phyloP scores from a whole-genome alignment of 2,888 invertebrate genomes.

The Caenorhabditis japonica region DNA sequence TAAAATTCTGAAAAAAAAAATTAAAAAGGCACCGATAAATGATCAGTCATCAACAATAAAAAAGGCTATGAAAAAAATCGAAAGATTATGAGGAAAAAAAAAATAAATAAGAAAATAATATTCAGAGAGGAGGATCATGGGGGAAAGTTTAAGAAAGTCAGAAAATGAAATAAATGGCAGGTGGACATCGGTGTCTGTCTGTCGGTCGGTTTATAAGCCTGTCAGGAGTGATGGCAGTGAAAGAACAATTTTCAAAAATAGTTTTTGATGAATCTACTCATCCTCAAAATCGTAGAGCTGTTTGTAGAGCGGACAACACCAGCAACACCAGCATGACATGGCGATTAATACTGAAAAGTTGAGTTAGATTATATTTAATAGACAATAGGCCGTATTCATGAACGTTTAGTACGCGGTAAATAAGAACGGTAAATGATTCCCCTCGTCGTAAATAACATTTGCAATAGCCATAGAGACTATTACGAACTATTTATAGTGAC shows the following conservation, averaged over 20 bases:
- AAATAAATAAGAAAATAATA: conserved; percentile 1
- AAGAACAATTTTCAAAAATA: background rate
- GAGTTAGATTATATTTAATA: conserved; percentile 3
- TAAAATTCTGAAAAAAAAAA: too few relatives aligned
- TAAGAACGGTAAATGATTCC: too few relatives aligned
- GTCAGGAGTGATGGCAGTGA: background rate
- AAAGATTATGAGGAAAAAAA: conserved; percentile 9
- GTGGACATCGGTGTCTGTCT: conserved; percentile 6
- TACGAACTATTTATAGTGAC: too few relatives aligned
- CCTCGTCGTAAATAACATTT: too few relatives aligned
- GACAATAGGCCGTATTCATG: too few relatives aligned
- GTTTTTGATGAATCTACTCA: conserved; percentile 38
- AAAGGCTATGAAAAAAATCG: background rate
- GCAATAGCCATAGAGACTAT: too few relatives aligned
- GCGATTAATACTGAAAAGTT: conserved; percentile 73
- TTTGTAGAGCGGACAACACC: conserved; percentile 77
- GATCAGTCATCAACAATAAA: too few relatives aligned
- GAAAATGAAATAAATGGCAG: conserved; percentile 22
- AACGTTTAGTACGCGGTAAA: too few relatives aligned
- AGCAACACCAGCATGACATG: conserved; percentile 77
- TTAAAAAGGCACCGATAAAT: conserved; percentile 40
- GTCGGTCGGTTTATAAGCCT: background rate
- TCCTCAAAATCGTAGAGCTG: conserved; percentile 74
- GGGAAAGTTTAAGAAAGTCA: conserved; percentile 10
- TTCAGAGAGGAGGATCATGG: conserved; percentile 12